phyloP scores from a whole-genome alignment of 2,888 invertebrate species.

The Caenorhabditis afra region DNA sequence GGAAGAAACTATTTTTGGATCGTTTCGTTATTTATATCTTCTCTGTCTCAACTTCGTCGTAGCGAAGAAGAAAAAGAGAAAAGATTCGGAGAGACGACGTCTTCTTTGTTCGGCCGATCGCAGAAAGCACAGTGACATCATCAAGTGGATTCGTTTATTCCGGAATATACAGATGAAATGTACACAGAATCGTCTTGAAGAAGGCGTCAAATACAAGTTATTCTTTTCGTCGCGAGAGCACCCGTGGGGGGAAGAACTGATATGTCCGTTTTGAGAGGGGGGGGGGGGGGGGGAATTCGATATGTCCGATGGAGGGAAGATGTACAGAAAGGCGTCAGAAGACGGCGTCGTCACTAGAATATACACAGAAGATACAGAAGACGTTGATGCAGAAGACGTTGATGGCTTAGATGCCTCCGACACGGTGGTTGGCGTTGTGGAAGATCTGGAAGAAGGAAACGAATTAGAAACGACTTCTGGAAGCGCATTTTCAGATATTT shows the following conservation, averaged over 20 bases:
- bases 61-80: conserved; percentile 8
- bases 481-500: not conserved
- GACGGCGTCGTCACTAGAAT: conserved; percentile 16
- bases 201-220: conserved; percentile 28
- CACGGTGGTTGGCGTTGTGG: conserved; percentile 50
- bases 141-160: conserved; percentile 15
- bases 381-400: conserved; percentile 7
- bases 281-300: conserved; percentile 15
- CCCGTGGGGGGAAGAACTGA: conserved; percentile 29
- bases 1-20: conserved; percentile 1
- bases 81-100: conserved; percentile 21
- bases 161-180: conserved; percentile 35
- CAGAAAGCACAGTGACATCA: conserved; percentile 54
- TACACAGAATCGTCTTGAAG: conserved; percentile 39
- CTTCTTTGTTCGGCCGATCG: conserved; percentile 2
- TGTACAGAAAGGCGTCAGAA: conserved; percentile 43
- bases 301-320: conserved; percentile 21
- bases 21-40: conserved; percentile 9
- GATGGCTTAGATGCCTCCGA: conserved; percentile 44
- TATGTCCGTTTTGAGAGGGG: too few relatives aligned
- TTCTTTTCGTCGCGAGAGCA: conserved; percentile 34
- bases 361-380: conserved; percentile 21
- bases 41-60: conserved; percentile 18
- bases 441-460: conserved; percentile 45
- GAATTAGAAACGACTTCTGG: conserved; percentile 5